Conservation (phyloP, 2,113 vertebrate species). For the Salminus brasiliensis region DNA sequence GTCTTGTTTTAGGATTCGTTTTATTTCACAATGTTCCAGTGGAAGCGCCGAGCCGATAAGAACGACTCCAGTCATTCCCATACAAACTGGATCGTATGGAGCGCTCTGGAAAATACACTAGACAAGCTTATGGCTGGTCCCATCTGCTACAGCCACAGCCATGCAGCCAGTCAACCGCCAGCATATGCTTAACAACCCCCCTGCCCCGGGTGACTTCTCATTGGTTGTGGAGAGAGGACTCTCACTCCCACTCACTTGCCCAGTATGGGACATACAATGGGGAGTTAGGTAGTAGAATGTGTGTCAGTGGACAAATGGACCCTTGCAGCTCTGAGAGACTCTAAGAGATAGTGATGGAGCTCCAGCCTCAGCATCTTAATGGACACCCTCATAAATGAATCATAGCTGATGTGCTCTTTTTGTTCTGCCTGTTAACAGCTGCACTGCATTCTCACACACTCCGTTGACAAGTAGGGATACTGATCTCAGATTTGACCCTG, state of each 20-base stretch:
- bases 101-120: slow-evolving; percentile 9
- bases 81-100: slow-evolving; percentile 41
- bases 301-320: slow-evolving; percentile 45
- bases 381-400: slow-evolving; percentile 52
- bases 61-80: slow-evolving; percentile 14
- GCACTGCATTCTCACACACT: background rate
- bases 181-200: slow-evolving; percentile 8
- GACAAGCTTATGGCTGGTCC: slow-evolving; percentile 7
- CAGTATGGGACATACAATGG: background rate
- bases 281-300: slow-evolving; percentile 36
- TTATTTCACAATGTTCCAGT: slow-evolving; percentile 58
- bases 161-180: slow-evolving; percentile 37
- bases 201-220: slow-evolving; percentile 7
- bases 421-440: slow-evolving; percentile 24
- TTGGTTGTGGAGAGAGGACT: background rate
- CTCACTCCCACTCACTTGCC: background rate
- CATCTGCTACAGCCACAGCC: slow-evolving; percentile 29
- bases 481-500: background rate
- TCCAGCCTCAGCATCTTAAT: slow-evolving; percentile 31
- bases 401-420: slow-evolving; percentile 43
- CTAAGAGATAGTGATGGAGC: background rate
- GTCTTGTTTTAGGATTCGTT: slow-evolving; percentile 54
- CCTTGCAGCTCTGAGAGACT: slow-evolving; percentile 19
- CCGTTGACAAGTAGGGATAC: background rate
- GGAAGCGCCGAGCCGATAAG: slow-evolving; percentile 45